Conservation (phyloP, 1,140 invertebrate species). For the Agrilus planipennis region DNA sequence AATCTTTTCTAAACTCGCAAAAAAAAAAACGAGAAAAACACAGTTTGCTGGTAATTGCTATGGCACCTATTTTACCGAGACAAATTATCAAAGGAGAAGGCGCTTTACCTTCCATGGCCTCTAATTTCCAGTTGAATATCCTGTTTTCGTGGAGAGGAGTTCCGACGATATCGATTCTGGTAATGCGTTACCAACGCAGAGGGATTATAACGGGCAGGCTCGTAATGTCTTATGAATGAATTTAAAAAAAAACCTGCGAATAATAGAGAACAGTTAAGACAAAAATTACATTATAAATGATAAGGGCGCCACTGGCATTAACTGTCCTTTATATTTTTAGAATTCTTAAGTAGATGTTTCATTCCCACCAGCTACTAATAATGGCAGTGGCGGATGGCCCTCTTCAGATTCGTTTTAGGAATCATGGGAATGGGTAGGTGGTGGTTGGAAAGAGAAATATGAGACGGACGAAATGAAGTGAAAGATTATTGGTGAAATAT, state of each 20-base stretch:
- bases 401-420: too few relatives aligned
- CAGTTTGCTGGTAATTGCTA: background rate
- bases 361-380: too few relatives aligned
- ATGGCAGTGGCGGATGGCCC: too few relatives aligned
- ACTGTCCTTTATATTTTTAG: too few relatives aligned
- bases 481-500: too few relatives aligned
- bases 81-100: background rate
- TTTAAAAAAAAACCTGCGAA: slow-evolving; percentile 27
- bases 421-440: too few relatives aligned
- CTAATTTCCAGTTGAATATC: slow-evolving; percentile 23
- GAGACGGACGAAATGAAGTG: too few relatives aligned
- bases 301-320: too few relatives aligned
- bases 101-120: slow-evolving; percentile 26
- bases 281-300: too few relatives aligned
- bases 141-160: slow-evolving; percentile 8
- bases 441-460: too few relatives aligned
- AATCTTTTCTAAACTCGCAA: background rate
- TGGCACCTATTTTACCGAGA: background rate
- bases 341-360: too few relatives aligned
- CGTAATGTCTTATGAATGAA: slow-evolving; percentile 29
- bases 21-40: background rate
- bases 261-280: slow-evolving; percentile 3
- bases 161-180: slow-evolving; percentile 19
- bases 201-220: slow-evolving; percentile 26
- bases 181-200: slow-evolving; percentile 19